Conservation (phyloP, 64 coral and sea anemone genomes). For the Dendronephthya gigantea region DNA sequence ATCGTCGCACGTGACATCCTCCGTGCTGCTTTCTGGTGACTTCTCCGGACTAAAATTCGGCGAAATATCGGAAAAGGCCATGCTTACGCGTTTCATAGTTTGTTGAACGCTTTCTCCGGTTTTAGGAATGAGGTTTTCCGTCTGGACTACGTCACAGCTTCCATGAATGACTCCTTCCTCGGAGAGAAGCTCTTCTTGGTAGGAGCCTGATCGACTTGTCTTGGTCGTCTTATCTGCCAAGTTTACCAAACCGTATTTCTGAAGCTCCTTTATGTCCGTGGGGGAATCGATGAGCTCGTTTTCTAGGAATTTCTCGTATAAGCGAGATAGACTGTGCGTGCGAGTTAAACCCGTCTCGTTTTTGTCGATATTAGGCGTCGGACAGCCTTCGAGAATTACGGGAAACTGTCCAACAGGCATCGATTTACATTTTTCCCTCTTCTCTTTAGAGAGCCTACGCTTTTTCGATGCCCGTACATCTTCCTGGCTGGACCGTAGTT, state of each 20-base stretch:
- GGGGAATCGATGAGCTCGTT: background rate
- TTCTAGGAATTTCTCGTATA: background rate
- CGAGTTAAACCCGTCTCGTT: background rate
- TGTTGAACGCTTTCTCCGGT: background rate
- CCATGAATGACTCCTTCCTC: background rate
- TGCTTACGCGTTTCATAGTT: background rate
- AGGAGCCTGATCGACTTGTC: background rate
- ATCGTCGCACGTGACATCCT: background rate
- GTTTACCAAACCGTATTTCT: background rate
- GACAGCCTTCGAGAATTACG: background rate
- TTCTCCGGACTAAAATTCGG: background rate
- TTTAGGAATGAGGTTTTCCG: background rate
- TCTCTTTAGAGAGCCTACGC: background rate
- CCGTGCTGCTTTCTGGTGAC: background rate
- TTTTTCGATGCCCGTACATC: background rate
- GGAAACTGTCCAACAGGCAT: background rate
- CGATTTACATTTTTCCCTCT: background rate
- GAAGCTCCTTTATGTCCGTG: background rate
- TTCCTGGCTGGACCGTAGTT: background rate
- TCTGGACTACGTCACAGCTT: background rate
- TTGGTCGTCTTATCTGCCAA: background rate
- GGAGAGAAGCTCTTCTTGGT: background rate
- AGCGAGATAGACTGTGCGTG: background rate
- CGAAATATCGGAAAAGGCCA: constrained; percentile 1
- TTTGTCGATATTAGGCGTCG: too few relatives aligned